phyloP scores from a whole-genome alignment of 1,140 invertebrate species.

The Listronotus bonariensis region DNA sequence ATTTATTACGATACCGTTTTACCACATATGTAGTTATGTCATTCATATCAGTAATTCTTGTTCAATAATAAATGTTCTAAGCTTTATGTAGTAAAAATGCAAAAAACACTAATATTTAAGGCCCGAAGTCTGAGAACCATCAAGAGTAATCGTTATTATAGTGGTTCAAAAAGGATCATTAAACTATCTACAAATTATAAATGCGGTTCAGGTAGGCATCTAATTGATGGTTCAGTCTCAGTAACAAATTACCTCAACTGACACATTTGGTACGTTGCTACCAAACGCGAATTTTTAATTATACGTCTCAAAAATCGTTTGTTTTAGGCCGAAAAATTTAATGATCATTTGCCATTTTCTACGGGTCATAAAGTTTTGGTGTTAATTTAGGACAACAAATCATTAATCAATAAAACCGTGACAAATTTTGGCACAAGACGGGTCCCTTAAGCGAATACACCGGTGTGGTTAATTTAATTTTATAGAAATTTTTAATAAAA shows the following conservation, averaged over 20 bases:
- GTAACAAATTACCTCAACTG: slow-evolving; percentile 19
- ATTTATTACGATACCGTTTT: no score
- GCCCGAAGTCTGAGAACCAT: no score
- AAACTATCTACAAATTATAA: no score
- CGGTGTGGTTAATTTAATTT: not conserved
- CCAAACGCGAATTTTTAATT: slow-evolving; percentile 25
- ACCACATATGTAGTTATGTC: no score
- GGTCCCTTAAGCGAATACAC: slow-evolving; percentile 4
- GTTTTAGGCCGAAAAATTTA: slow-evolving; percentile 26
- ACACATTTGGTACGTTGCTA: slow-evolving; percentile 18
- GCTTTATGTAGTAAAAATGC: no score
- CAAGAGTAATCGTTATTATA: no score
- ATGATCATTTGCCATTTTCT: slow-evolving; percentile 29
- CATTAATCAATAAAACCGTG: slow-evolving; percentile 24
- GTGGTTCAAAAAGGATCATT: no score
- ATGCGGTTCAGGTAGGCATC: no score
- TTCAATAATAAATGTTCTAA: no score
- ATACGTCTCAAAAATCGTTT: slow-evolving; percentile 22
- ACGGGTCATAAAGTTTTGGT: slow-evolving; percentile 25
- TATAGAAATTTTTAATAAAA: no score
- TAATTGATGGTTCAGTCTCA: slow-evolving; percentile 11
- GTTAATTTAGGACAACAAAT: slow-evolving; percentile 25
- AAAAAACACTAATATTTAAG: no score
- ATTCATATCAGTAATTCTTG: no score
- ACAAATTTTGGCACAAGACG: slow-evolving; percentile 26